These are phyloP conservation scores for Micrasema minimum DNA, from an alignment of 1,140 invertebrate species.

Conservation along the genomic window DNA sequence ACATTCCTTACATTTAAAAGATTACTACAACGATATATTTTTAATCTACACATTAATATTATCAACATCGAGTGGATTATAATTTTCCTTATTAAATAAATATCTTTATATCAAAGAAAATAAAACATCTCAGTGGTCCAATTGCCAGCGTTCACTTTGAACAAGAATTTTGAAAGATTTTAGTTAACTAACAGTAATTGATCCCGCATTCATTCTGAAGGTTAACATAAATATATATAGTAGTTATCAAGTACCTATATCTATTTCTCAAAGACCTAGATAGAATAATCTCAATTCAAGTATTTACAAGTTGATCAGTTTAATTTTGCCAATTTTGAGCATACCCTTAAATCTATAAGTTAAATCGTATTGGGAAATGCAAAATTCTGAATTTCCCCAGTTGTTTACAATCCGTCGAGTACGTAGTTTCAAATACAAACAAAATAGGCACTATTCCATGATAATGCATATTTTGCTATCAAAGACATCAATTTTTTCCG, in stretches of 20 bases:
- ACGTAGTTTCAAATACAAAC: too few species aligned
- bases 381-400: not conserved
- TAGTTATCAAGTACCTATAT: conserved; percentile 18
- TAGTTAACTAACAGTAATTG: conserved; percentile 34
- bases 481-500: too few species aligned
- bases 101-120: too few species aligned
- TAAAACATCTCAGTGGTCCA: too few species aligned
- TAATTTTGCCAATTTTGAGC: not conserved
- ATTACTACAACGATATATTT: not conserved
- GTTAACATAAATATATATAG: conserved; percentile 5
- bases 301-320: not conserved
- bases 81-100: too few species aligned
- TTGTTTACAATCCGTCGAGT: too few species aligned
- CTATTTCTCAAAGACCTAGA: too few species aligned
- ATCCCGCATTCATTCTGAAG: conserved; percentile 35
- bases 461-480: too few species aligned
- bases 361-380: not conserved
- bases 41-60: not conserved
- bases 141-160: conserved; percentile 6
- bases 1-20: not conserved
- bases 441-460: too few species aligned
- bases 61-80: not conserved
- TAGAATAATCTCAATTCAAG: not conserved
- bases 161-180: conserved; percentile 10
- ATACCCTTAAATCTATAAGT: not conserved